Evolutionary conservation across 2,113 vertebrate genomes (phyloP).

Genomic region (Neolamprologus ventralis): DNA sequence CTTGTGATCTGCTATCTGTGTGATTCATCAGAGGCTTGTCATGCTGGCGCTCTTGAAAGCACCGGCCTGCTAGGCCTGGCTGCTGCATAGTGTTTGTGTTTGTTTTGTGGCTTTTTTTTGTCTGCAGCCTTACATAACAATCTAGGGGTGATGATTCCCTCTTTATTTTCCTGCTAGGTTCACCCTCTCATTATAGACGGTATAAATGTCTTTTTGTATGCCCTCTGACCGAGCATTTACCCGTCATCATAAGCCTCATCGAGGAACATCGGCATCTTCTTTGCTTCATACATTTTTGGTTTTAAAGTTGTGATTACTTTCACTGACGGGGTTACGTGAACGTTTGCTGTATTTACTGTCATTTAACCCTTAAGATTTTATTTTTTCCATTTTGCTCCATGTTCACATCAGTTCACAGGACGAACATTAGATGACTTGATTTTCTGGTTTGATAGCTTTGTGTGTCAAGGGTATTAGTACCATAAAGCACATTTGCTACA

Average conservation of each 20-base stretch:
- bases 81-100: neutral
- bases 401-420: neutral
- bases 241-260: neutral
- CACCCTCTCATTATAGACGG: neutral
- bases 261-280: neutral
- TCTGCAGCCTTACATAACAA: neutral
- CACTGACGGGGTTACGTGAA: neutral
- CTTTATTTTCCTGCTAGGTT: neutral
- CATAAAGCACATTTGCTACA: neutral
- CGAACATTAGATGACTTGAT: neutral
- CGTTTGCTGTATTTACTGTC: neutral
- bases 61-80: neutral
- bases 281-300: neutral
- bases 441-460: neutral
- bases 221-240: neutral
- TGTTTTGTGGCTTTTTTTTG: neutral
- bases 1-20: constrained; percentile 38
- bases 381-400: neutral
- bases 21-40: constrained; percentile 24
- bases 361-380: neutral
- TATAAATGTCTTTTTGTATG: neutral
- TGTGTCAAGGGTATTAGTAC: neutral
- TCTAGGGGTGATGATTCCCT: neutral
- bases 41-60: constrained; percentile 27
- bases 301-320: neutral